Conservation (phyloP, 1,140 invertebrate species). For the Aphidius gifuensis region DNA sequence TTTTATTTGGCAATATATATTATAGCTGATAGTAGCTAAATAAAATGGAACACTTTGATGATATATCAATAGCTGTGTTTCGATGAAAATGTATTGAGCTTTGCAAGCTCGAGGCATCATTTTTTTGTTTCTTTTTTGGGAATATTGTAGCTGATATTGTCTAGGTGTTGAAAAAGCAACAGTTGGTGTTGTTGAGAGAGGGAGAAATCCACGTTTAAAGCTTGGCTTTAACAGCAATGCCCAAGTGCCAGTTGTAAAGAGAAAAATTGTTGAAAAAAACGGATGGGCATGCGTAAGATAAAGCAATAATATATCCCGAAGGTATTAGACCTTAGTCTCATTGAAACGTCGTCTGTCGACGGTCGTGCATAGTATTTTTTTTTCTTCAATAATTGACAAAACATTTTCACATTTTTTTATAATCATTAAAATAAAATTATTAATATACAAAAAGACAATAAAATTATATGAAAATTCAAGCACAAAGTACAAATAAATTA, state of each 20-base stretch:
- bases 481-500: too few species aligned
- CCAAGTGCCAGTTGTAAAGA: background rate
- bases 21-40: too few species aligned
- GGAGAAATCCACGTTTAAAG: conserved; percentile 3
- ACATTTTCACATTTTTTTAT: background rate
- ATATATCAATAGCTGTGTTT: too few species aligned
- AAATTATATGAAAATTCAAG: too few species aligned
- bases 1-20: too few species aligned
- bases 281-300: conserved; percentile 42
- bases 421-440: background rate
- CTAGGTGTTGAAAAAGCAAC: background rate
- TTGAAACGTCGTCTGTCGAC: conserved; percentile 37
- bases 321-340: conserved; percentile 32
- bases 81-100: too few species aligned
- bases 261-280: conserved; percentile 13
- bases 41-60: too few species aligned
- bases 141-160: too few species aligned
- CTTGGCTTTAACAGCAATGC: conserved; percentile 1
- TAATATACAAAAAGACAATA: background rate
- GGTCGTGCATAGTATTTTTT: conserved; percentile 26
- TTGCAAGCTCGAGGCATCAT: too few species aligned
- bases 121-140: too few species aligned
- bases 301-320: conserved; percentile 31
- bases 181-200: background rate
- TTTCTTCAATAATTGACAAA: background rate